Percentiles rank a stretch among this genome's conserved stretches.
These are phyloP conservation scores for Paracanthobrama guichenoti DNA, from an alignment of 2,113 vertebrate species.

Conservation along the genomic window DNA sequence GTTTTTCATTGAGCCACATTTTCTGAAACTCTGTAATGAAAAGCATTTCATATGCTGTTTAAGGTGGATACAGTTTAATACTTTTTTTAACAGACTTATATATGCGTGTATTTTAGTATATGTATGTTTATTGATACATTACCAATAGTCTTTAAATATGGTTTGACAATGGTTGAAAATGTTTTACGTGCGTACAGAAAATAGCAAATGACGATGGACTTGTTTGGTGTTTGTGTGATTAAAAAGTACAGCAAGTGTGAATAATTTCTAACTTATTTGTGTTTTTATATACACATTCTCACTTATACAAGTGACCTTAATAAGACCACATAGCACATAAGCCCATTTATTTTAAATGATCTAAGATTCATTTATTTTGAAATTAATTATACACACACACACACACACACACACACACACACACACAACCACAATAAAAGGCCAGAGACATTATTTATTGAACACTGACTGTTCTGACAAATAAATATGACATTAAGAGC, in stretches of 20 bases:
- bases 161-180: neutral
- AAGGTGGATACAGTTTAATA: neutral
- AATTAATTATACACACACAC: too few species aligned
- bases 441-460: constrained; percentile 47
- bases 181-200: neutral
- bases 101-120: neutral
- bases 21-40: neutral
- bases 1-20: constrained; percentile 7
- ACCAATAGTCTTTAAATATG: neutral
- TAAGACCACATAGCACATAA: too few species aligned
- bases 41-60: constrained; percentile 7
- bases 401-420: too few species aligned
- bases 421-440: constrained; percentile 4
- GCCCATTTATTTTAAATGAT: too few species aligned
- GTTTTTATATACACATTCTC: neutral
- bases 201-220: neutral
- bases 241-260: neutral
- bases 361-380: too few species aligned
- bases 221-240: neutral
- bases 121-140: neutral
- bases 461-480: constrained; percentile 32
- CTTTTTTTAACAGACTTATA: neutral
- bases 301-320: neutral
- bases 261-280: neutral
- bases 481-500: constrained; percentile 53